Conservation (phyloP, 2,888 invertebrate species). For the Sinhomidia bicolor region DNA sequence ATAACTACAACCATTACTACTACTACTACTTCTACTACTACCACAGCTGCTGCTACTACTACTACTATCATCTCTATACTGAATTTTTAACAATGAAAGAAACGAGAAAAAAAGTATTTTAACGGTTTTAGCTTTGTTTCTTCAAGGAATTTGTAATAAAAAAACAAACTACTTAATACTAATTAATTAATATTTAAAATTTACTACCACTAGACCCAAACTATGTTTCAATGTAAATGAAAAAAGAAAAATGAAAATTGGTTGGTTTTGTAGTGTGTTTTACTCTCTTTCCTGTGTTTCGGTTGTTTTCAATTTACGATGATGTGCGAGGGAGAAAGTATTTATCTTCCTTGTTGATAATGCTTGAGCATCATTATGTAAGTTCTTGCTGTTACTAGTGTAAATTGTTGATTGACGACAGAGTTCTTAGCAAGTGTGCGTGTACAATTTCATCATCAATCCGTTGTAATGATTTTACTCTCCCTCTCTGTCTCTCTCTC, state of each 20-base stretch:
- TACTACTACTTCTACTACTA: not conserved
- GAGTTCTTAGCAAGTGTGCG: no score
- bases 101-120: conserved; percentile 21
- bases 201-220: no score
- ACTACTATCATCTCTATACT: not conserved
- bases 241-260: not conserved
- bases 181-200: no score
- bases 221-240: not conserved
- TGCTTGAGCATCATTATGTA: not conserved
- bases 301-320: conserved; percentile 14
- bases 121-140: conserved; percentile 3
- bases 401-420: no score
- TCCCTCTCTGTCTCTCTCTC: no score
- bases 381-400: not conserved
- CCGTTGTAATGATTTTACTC: no score
- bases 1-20: not conserved
- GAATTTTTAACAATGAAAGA: conserved; percentile 30
- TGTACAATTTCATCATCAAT: conserved; percentile 6
- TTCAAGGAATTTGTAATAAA: conserved; percentile 4
- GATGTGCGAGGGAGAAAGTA: not conserved
- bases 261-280: conserved; percentile 30
- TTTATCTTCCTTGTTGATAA: not conserved
- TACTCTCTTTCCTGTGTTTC: not conserved
- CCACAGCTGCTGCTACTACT: not conserved
- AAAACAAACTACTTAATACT: no score